Base-by-base conservation (phyloP, 2,797 vertebrate species). In the Dipus sagitta region DNA sequence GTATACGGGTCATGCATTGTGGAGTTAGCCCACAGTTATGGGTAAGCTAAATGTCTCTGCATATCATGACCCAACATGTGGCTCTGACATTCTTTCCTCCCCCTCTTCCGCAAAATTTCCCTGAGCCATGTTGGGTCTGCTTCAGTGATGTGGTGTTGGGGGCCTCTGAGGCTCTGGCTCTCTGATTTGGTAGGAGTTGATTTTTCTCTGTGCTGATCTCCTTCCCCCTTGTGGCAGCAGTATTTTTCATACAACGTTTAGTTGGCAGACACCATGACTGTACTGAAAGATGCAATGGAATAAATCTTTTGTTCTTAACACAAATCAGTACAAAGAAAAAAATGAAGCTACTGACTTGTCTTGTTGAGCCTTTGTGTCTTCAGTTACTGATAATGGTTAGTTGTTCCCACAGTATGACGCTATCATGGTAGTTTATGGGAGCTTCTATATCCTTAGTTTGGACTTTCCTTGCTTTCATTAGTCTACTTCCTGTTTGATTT, bases 401-500 rank as follows among this genome's bases (percentile, higher is more conserved):
- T 91, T 92, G 78, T 83, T 79, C 65, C 28, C 86, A 38, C 2
- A 79, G 42, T 42, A 65, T 88, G 79, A 52, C 52, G n/a, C 86
- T 93, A 67, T 96, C 65, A n/a, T 72, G 54, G 54, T 78, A 70
- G n/a, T 74, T 94, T 95, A 75, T 20, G 47, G 47, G 24, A 77
- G 88, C 86, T 80, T 92, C 34, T 30, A 0, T 34, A 1, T 28
- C 24, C 70, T 95, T 90, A 77, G 88, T 96, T 90, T 92, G 82
- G 12, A 52, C 38, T 94, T 94, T 93, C 26, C 58, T 94, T 90
- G 71, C 18, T 86, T 93, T 97, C 11, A 60, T 85, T 95, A 78
- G 74, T 93, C 90, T 95, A 83, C 93, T 94, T 96, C 30, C 84
- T 88, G 67, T 88, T 88, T 92, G 75, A 77, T 77, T 81, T 95